Base-by-base conservation (phyloP, 2,888 invertebrate species). In the Acronicta alni region DNA sequence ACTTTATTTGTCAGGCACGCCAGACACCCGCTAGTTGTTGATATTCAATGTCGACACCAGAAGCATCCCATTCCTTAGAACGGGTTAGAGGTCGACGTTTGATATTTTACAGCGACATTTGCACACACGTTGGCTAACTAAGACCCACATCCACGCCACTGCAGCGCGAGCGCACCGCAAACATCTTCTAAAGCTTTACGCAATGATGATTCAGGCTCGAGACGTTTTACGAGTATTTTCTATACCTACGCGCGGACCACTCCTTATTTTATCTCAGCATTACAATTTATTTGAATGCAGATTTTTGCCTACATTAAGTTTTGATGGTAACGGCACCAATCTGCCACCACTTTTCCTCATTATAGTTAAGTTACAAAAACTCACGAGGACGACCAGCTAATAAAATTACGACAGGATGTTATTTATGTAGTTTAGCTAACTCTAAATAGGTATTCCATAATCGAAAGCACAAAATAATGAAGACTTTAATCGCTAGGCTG, bases 101-200 rank as follows among this genome's bases (percentile, higher is more conserved):
- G 92, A 87, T 92, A 92, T 91, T 93, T 91, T 85, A 82, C 82
- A 81, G 86, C 80, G 89, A 89, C 89, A 91, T 92, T 93, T 88
- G 81, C 84, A 81, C 84, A 88, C 81, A 82, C 74, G 79, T 92
- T 92, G 80, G 88, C 87, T 72, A 91, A 91, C 83, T 78, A 59
- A 80, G 77, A 69, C 80, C 79, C 75, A 82, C 83, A 84, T 81
- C 71, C 65, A 78, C 75, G 77, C 67, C 71, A 77, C 77, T 72
- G 58, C 71, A 70, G 63, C 74, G 68, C 65, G 64, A 65, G 61
- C 71, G 67, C 67, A 67, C 63, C 70, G 78, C 73, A 80, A 77
- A 72, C 72, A 63, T 85, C 83, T 85, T 86, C 83, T 82, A 73
- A 73, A 58, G 59, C 46, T 78, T 90, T 89, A 83, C 88, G 86